Evolutionary conservation across 2,113 vertebrate species (phyloP), one percentile per base, ranked within the genome.

Genomic region (Campylorhamphus procurvoides): DNA sequence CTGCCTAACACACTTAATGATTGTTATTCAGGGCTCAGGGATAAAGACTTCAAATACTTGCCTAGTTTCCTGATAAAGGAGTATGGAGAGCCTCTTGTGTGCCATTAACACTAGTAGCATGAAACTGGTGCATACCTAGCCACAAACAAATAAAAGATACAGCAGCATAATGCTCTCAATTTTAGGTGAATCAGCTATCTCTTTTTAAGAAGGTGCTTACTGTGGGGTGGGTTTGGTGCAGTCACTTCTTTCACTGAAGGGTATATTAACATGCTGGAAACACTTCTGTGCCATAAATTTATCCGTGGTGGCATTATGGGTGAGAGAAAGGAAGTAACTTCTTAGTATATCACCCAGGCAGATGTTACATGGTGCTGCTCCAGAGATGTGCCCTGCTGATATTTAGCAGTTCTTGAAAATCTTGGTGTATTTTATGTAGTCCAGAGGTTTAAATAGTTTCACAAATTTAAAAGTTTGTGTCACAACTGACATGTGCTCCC

Each of bases 281-380:
- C 10, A 39, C 17, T 67, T 58, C 19, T 58, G 16, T 58, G 37
- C 60, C 11, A 1, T 31, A 14, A 20, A 4, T 60, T 80, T 84
- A 52, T 39, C 29, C 7, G 3, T 23, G 12, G 20, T 85, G 28
- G 19, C 14, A 4, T 72, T 86, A 72, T 5, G 12, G 14, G 33
- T 72, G 68, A 87, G 33, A 47, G 19, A 66, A 39, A 53, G 22
- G 23, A 56, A 24, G 14, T 42, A 52, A 63, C 13, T 47, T 7
- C 40, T 55, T 47, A 55, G 16, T 42, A 3, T 22, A 25, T 46
- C 40, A 29, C 0, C 0, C 10, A 19, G 33, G 28, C 18, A 28
- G 9, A 24, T 76, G 27, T 59, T 69, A 52, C 0, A 0, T 63
- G 29, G 5, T 0, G 0, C 10, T 85, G 44, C 60, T 85, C 7